Evolutionary conservation across 2,113 vertebrate species (phyloP).

Genomic region (Murina feae): DNA sequence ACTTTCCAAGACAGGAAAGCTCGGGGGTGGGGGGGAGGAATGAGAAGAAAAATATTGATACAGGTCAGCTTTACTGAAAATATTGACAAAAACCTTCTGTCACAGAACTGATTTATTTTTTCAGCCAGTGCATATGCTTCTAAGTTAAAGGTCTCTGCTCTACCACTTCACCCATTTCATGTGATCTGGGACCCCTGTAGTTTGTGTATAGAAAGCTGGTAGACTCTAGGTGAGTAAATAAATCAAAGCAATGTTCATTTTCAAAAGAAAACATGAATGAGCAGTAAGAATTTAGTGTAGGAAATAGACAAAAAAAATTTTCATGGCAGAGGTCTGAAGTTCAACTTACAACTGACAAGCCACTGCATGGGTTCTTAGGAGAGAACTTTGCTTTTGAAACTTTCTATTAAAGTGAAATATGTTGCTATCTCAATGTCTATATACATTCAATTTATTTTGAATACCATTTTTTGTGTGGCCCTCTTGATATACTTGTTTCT

Average conservation of each 20-base stretch:
- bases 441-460: not conserved
- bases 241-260: slow-evolving; percentile 31
- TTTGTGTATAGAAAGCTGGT: not conserved
- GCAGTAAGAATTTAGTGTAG: not conserved
- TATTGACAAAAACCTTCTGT: not conserved
- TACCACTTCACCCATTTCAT: not conserved
- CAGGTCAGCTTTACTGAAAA: not conserved
- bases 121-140: not conserved
- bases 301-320: not conserved
- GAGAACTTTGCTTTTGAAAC: not conserved
- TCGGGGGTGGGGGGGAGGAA: not conserved
- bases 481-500: not conserved
- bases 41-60: not conserved
- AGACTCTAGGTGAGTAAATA: not conserved
- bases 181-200: accelerated
- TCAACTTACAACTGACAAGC: not conserved
- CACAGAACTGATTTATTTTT: not conserved
- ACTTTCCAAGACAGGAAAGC: not conserved
- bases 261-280: slow-evolving; percentile 27
- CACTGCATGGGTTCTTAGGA: not conserved
- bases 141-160: not conserved
- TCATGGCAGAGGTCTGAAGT: not conserved
- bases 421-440: not conserved
- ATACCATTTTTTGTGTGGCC: not conserved
- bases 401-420: not conserved